Conservation (phyloP, 2,113 vertebrate genomes). For the Struthidea cinerea region DNA sequence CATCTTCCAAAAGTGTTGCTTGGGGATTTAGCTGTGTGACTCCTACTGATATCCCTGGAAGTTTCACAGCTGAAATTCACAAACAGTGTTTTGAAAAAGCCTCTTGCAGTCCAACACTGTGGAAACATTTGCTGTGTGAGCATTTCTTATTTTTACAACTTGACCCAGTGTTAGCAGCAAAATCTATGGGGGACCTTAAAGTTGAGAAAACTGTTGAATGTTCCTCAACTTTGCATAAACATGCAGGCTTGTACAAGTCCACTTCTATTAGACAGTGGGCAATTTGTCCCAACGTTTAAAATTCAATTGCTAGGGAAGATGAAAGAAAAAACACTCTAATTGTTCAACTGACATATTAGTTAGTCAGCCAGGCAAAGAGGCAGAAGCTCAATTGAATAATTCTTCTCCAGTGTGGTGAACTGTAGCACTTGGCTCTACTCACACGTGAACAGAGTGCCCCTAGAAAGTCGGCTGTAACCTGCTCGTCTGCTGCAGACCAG, state of each 20-base stretch:
- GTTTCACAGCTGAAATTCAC: not conserved
- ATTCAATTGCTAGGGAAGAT: fast-evolving
- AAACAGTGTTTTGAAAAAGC: not conserved
- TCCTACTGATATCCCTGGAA: conserved; percentile 3
- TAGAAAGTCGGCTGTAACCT: not conserved
- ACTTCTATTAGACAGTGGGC: not conserved
- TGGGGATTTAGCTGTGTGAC: conserved; percentile 42
- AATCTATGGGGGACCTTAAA: not conserved
- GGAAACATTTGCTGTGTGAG: not conserved
- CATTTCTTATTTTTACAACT: not conserved
- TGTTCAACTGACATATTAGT: not conserved
- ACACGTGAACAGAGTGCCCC: not conserved
- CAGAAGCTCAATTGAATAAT: not conserved
- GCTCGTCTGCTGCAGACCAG: not conserved
- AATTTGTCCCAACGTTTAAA: not conserved
- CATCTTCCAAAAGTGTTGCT: conserved; percentile 2
- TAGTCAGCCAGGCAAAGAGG: not conserved
- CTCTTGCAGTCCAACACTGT: not conserved
- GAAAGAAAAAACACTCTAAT: not conserved
- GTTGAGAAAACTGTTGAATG: not conserved
- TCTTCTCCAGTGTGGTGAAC: not conserved
- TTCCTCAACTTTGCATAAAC: not conserved
- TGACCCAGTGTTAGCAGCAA: not conserved
- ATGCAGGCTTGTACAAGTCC: not conserved
- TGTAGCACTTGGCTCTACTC: not conserved